phyloP scores from a whole-genome alignment of 2,113 vertebrate genomes.

The Crotalus horridus region DNA sequence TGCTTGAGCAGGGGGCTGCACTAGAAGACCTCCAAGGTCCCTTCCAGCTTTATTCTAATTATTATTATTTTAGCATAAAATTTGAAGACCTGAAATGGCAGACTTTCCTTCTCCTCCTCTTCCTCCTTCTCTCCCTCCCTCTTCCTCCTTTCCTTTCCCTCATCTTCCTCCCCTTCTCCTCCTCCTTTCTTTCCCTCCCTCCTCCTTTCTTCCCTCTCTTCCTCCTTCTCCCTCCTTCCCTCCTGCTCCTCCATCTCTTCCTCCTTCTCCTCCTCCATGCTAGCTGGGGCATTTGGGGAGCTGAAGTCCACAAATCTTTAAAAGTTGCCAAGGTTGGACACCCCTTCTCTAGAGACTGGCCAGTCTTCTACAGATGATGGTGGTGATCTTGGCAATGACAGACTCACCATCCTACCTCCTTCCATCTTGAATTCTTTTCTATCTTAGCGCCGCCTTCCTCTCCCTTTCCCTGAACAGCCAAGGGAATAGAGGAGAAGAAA shows the following conservation, averaged over 20 bases:
- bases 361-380: background rate
- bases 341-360: background rate
- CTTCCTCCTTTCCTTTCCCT: no score
- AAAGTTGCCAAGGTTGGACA: background rate
- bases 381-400: background rate
- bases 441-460: fast-evolving
- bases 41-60: no score
- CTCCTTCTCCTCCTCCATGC: background rate
- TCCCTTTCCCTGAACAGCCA: background rate
- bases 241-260: background rate
- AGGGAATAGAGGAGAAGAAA: conserved; percentile 4
- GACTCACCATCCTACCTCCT: background rate
- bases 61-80: background rate
- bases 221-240: no score
- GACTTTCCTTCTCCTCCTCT: background rate
- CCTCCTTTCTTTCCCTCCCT: no score
- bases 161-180: no score
- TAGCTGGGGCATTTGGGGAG: background rate
- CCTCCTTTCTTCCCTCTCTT: no score
- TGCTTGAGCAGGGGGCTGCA: no score
- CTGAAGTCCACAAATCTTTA: background rate
- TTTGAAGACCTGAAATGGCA: background rate
- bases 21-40: no score
- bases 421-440: background rate
- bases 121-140: background rate